Base-by-base conservation (phyloP, 2,797 vertebrate species). In the Acanthis flammea region DNA sequence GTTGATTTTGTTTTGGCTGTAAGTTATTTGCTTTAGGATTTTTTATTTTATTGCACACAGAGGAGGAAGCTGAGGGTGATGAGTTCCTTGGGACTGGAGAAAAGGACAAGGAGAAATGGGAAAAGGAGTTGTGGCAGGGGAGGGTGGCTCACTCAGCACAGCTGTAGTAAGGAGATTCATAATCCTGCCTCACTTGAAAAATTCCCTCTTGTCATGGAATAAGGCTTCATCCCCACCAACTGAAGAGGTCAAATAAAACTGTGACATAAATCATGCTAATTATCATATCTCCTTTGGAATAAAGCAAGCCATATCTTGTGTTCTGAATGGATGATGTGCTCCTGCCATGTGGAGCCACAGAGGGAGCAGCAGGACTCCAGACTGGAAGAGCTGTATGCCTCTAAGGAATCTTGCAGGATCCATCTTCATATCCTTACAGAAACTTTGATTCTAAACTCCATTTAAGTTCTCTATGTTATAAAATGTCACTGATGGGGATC, bases 331-430 rank as follows among this genome's bases (percentile, higher is more conserved):
- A 17, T 6, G 5, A 54, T 21, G 39, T 6, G 18, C 18, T 42
- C 4, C 12, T 28, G 23, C 9, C 42, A 53, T 1, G 0, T 16
- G 42, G n/a, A 62, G 39, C 27, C 47, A 39, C n/a, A 48, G 28
- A 28, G 27, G 67, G 22, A 94, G 33, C 37, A 86, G 19, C 1
- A 2, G 31, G 47, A 37, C 41, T 62, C 14, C 39, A 70, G 31
- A 33, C 0, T 51, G 18, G 30, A 62, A 58, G 37, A 63, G 68
- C 0, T 25, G 4, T 8, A 19, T 2, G 9, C 3, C 51, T 60
- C 21, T 6, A 30, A 0, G 3, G 22, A 48, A 44, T 37, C 33
- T 44, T 24, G 12, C 7, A n/a, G 21, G 19, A 73, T 24, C 28
- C 14, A 33, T 21, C 12, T 41, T 70, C 28, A 51, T 1, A 31